Conservation (phyloP, 2,113 vertebrate genomes). For the Anguilla japonica region DNA sequence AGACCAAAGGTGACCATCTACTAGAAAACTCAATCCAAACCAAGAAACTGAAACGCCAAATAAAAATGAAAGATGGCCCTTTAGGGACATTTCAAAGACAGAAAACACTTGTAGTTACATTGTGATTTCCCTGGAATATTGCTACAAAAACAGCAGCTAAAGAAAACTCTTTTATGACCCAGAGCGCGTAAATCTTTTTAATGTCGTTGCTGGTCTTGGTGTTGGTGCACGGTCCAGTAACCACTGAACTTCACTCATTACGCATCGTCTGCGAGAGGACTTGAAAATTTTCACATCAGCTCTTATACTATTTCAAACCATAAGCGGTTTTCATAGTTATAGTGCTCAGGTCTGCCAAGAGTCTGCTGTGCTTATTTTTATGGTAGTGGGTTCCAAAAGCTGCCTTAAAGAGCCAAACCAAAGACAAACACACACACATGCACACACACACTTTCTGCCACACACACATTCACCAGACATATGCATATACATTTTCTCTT, state of each 20-base stretch:
- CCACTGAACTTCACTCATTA: background rate
- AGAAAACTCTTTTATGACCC: background rate
- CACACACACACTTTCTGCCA: background rate
- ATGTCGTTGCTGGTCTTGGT: background rate
- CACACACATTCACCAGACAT: background rate
- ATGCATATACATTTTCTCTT: background rate
- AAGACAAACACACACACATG: background rate
- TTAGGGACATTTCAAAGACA: background rate
- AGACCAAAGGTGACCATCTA: background rate
- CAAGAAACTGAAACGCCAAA: background rate
- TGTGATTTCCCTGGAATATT: background rate
- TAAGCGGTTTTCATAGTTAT: conserved; percentile 7
- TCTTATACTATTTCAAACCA: conserved; percentile 4
- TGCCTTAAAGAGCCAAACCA: conserved; percentile 9
- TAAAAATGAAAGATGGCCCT: background rate
- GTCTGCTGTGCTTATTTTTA: conserved; percentile 7
- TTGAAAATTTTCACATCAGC: conserved; percentile 3
- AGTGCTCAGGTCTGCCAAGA: background rate
- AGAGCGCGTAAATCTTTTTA: background rate
- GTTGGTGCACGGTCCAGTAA: conserved; percentile 6
- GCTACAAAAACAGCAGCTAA: background rate
- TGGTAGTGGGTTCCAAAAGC: conserved; percentile 7
- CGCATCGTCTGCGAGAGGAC: conserved; percentile 8
- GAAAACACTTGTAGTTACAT: background rate
- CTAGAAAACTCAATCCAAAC: background rate